Conservation (phyloP, 2,888 invertebrate species). For the Teleogryllus oceanicus region DNA sequence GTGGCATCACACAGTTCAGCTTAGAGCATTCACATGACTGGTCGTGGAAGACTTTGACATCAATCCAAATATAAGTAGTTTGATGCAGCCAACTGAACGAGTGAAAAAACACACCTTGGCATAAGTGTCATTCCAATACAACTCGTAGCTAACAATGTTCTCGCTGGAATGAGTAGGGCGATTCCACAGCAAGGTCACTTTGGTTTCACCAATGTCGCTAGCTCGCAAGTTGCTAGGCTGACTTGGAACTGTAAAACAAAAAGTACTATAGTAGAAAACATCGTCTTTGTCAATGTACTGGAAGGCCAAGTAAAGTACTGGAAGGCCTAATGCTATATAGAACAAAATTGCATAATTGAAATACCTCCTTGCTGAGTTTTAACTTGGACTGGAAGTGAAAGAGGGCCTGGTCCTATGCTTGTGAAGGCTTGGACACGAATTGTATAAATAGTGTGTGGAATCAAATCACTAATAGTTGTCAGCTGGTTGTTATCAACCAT, state of each 20-base stretch:
- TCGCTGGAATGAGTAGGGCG: slow-evolving; percentile 88
- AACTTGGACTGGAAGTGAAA: slow-evolving; percentile 94
- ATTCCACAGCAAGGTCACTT: slow-evolving; percentile 88
- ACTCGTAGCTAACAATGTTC: slow-evolving; percentile 90
- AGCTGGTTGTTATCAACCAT: slow-evolving; percentile 90
- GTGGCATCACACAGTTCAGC: too few species aligned
- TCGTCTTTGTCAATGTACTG: too few species aligned
- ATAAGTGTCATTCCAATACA: slow-evolving; percentile 96
- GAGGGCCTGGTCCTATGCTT: slow-evolving; percentile 90
- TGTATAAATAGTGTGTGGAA: slow-evolving; percentile 89
- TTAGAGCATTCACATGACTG: too few species aligned
- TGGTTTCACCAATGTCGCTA: slow-evolving; percentile 82
- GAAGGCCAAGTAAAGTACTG: too few species aligned
- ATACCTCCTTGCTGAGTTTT: slow-evolving; percentile 90
- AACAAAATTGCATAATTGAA: not conserved
- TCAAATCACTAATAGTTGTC: slow-evolving; percentile 88
- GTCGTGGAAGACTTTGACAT: too few species aligned
- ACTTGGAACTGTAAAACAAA: slow-evolving; percentile 66
- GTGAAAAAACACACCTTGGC: slow-evolving; percentile 58
- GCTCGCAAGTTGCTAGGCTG: slow-evolving; percentile 89
- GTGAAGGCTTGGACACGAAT: slow-evolving; percentile 92
- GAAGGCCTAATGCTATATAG: too few species aligned
- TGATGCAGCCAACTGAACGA: not conserved
- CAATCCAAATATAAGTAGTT: too few species aligned
- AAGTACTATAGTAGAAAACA: not conserved